Evolutionary conservation across 2,113 vertebrate genomes (phyloP).

Genomic region (Promerops cafer): DNA sequence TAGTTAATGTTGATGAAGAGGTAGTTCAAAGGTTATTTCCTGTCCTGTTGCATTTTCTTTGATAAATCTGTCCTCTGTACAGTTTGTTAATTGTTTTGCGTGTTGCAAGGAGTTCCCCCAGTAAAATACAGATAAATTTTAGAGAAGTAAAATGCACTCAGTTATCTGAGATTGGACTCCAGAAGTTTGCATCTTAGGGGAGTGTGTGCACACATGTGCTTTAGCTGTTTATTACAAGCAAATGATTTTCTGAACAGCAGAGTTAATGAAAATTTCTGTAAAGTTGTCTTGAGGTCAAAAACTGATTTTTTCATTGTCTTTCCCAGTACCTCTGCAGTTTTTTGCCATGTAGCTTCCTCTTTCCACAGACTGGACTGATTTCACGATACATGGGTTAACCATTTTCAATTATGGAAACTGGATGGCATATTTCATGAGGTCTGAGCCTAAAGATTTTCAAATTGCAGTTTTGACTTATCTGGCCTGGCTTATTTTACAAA

Average conservation of each 20-base stretch:
- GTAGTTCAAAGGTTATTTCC: background rate
- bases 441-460: background rate
- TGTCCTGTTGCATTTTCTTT: background rate
- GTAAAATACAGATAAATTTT: background rate
- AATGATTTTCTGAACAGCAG: background rate
- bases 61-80: background rate
- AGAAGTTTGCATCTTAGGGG: background rate
- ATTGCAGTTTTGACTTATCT: background rate
- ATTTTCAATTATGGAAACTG: background rate
- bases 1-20: background rate
- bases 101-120: background rate
- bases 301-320: background rate
- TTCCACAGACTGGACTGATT: background rate
- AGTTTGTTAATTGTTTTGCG: background rate
- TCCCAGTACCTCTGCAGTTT: background rate
- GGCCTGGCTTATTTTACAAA: background rate
- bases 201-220: fast-evolving
- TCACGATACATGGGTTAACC: background rate
- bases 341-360: background rate
- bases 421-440: background rate
- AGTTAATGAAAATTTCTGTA: background rate
- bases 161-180: background rate
- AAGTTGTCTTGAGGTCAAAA: background rate
- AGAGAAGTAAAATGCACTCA: background rate
- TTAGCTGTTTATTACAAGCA: background rate